Percentiles rank a stretch among this genome's conserved stretches.
phyloP scores from a whole-genome alignment of 2,797 vertebrate species.

The Cuculus canorus region DNA sequence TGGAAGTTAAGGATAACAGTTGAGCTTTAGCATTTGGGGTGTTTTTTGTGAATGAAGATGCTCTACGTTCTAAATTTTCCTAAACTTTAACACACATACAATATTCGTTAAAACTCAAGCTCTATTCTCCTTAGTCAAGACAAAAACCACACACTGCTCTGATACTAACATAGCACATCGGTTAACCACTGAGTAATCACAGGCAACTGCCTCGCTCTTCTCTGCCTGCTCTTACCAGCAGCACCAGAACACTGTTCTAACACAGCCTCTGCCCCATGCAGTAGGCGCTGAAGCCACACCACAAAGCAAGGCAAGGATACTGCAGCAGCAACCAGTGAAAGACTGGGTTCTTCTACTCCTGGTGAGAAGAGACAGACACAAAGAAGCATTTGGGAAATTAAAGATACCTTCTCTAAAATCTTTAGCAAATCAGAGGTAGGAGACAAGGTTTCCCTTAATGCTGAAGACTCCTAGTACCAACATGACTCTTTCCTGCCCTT shows the following conservation, averaged over 20 bases:
- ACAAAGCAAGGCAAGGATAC: background rate
- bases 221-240: slow-evolving; percentile 54
- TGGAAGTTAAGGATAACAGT: background rate
- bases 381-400: slow-evolving; percentile 55
- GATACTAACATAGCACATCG: background rate
- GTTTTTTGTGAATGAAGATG: background rate
- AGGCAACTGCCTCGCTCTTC: slow-evolving; percentile 5
- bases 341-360: slow-evolving; percentile 40
- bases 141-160: background rate
- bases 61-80: background rate
- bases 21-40: background rate
- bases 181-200: background rate
- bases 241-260: slow-evolving; percentile 40
- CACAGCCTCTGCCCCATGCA: slow-evolving; percentile 50
- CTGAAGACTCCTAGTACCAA: background rate
- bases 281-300: slow-evolving; percentile 43
- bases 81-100: background rate
- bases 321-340: slow-evolving; percentile 41
- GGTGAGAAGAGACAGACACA: slow-evolving; percentile 46
- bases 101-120: background rate
- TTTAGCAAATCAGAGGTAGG: background rate
- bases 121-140: background rate
- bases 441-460: background rate
- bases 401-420: slow-evolving; percentile 18
- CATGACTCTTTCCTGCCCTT: background rate